phyloP scores from a whole-genome alignment of 2,797 vertebrate genomes.

The Rhinoraja longicauda region DNA sequence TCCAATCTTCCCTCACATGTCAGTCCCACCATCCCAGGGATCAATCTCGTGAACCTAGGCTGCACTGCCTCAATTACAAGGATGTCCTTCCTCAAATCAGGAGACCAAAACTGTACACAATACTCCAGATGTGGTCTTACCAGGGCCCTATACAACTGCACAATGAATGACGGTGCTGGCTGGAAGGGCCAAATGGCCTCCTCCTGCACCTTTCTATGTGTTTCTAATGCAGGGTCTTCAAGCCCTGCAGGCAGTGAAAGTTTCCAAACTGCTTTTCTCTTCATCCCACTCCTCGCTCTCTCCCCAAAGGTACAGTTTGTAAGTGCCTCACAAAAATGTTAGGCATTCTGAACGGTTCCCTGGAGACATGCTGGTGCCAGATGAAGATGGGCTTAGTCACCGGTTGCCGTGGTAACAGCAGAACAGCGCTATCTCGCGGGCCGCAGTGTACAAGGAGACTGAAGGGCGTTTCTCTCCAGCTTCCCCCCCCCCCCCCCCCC shows the following conservation, averaged over 20 bases:
- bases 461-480: background rate
- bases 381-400: background rate
- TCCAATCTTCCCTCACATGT: no score
- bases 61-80: no score
- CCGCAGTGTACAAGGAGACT: background rate
- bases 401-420: background rate
- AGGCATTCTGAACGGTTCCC: slow-evolving; percentile 9
- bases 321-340: background rate
- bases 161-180: no score
- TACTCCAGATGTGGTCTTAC: no score
- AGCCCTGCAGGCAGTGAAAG: background rate
- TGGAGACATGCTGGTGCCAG: background rate
- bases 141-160: no score
- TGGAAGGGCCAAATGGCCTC: no score
- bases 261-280: background rate
- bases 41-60: no score
- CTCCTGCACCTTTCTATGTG: no score
- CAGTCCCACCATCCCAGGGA: no score
- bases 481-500: background rate
- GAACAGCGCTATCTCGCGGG: background rate
- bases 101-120: no score
- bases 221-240: no score
- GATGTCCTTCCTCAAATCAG: no score
- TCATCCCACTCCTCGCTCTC: background rate
- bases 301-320: background rate